Evolutionary conservation across 2,797 vertebrate species (phyloP).

Genomic region (Dermochelys coriacea): DNA sequence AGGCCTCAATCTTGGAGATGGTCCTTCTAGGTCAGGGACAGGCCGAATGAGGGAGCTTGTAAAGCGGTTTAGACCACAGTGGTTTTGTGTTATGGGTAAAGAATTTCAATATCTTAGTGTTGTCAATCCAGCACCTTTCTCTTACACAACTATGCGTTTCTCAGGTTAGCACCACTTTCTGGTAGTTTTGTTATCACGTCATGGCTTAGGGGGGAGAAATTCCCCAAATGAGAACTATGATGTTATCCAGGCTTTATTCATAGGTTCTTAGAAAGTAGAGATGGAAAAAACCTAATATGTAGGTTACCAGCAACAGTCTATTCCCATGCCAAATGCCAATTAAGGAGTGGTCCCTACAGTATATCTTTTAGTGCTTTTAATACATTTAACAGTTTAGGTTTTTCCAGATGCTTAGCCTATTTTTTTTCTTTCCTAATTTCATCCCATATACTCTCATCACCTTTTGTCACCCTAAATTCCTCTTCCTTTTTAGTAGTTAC

Average conservation of each 20-base stretch:
- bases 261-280: neutral
- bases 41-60: neutral
- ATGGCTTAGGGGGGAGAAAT: neutral
- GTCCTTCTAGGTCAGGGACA: neutral
- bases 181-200: neutral
- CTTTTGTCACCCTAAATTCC: neutral
- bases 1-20: neutral
- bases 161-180: neutral
- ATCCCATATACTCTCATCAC: neutral
- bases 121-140: neutral
- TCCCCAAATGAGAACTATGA: neutral
- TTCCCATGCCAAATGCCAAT: neutral
- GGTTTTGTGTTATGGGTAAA: neutral
- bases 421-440: neutral
- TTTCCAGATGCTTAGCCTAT: neutral
- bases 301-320: neutral
- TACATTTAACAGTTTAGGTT: neutral
- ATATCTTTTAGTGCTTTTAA: neutral
- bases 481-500: neutral
- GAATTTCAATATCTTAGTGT: neutral
- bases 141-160: neutral
- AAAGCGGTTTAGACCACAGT: neutral
- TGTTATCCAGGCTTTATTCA: neutral
- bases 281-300: neutral
- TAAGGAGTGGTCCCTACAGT: neutral